Conservation (phyloP, 37 sponge, comb jelly and placozoan species). For the Theonella swinhoei region DNA sequence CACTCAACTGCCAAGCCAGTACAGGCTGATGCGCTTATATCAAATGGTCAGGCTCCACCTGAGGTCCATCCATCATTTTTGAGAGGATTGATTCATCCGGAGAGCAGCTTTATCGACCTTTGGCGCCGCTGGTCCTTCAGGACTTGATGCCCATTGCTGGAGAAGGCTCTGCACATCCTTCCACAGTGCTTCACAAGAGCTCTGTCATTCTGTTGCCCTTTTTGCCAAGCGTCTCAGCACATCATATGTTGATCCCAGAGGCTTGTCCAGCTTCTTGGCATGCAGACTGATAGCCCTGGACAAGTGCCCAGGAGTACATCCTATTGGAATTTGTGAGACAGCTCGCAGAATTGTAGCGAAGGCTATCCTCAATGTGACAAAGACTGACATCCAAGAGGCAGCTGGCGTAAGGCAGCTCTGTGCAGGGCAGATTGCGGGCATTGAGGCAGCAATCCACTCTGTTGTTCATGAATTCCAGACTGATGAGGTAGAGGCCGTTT, state of each 20-base stretch:
- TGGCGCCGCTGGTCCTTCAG: constrained; percentile 46
- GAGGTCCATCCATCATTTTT: constrained; percentile 21
- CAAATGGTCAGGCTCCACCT: not conserved
- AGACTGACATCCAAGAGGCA: no score
- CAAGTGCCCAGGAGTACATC: no score
- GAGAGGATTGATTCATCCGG: no score
- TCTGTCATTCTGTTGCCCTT: constrained; percentile 24
- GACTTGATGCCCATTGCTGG: constrained; percentile 35
- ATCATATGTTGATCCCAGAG: constrained; percentile 13
- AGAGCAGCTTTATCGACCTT: constrained; percentile 13
- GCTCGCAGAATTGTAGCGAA: no score
- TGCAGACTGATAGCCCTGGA: constrained; percentile 22
- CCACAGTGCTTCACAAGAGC: constrained; percentile 9
- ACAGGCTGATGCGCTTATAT: not conserved
- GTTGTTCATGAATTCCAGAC: no score
- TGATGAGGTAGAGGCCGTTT: no score
- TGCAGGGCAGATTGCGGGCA: no score
- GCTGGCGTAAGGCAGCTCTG: no score
- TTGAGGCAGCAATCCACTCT: no score
- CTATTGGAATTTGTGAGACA: no score
- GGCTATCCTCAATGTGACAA: no score
- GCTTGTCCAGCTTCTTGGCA: constrained; percentile 7
- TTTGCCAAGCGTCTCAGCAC: constrained; percentile 15
- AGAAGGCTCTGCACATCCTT: constrained; percentile 42
- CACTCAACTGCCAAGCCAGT: constrained; percentile 20